Percentiles rank a stretch among this genome's conserved stretches.
Conservation (phyloP, 37 sponge, comb jelly and placozoan species). For the Corticium candelabrum region DNA sequence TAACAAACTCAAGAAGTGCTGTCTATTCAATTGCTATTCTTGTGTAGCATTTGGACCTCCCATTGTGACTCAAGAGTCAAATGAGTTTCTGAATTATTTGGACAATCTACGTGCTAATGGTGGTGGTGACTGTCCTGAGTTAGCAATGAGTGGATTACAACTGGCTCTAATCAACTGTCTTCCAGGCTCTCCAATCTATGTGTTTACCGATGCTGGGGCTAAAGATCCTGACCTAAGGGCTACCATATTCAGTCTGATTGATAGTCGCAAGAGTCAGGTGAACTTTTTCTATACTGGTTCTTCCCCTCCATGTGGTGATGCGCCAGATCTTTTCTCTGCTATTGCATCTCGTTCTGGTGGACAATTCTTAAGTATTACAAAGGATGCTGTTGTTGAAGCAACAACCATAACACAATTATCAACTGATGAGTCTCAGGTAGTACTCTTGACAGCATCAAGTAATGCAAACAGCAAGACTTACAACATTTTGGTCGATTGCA, state of each 20-base stretch:
- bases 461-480: neutral
- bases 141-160: slow-evolving; percentile 3
- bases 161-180: neutral
- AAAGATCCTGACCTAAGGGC: neutral
- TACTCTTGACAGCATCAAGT: neutral
- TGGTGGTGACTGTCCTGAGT: slow-evolving; percentile 14
- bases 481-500: neutral
- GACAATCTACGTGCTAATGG: neutral
- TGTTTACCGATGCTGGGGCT: slow-evolving; percentile 20
- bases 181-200: neutral
- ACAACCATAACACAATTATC: neutral
- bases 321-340: neutral
- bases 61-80: neutral
- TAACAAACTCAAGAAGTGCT: neutral
- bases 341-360: neutral
- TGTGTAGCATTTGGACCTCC: slow-evolving; percentile 2
- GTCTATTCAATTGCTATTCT: neutral
- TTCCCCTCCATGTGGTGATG: neutral
- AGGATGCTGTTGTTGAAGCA: neutral
- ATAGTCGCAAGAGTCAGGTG: neutral
- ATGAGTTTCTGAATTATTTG: neutral
- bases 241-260: neutral
- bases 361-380: neutral
- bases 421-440: neutral
- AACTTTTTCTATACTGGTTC: neutral